A percentile compares a stretch with the other conserved stretches of the same genome.
Evolutionary conservation across 2,113 vertebrate genomes (phyloP).

Genomic region (Sylvietta virens): DNA sequence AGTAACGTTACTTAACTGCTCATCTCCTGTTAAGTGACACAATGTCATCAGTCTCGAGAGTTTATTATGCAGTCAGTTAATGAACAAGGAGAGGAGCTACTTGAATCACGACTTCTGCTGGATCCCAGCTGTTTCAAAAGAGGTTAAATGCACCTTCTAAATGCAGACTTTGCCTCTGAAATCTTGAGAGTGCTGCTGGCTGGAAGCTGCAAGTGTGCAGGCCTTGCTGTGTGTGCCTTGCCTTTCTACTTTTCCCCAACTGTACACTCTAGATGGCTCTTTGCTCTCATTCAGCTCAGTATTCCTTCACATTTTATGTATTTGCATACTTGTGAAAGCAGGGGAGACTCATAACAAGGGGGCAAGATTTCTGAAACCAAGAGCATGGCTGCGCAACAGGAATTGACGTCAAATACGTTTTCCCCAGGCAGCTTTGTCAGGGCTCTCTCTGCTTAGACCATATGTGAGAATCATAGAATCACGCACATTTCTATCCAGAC

Average conservation of each 20-base stretch:
- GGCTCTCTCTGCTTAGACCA: neutral
- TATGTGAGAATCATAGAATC: neutral
- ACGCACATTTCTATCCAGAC: accelerated
- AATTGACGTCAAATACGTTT: neutral
- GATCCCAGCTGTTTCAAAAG: neutral
- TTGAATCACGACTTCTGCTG: neutral
- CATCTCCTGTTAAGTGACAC: neutral
- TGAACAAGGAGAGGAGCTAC: neutral
- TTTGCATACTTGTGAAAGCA: neutral
- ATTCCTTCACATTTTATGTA: neutral
- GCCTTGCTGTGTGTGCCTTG: neutral
- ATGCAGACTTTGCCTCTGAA: neutral
- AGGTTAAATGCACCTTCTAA: accelerated
- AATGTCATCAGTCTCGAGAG: neutral
- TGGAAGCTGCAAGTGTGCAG: neutral
- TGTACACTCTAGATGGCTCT: neutral
- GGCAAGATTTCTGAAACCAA: neutral
- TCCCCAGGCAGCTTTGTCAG: neutral
- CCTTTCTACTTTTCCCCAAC: neutral
- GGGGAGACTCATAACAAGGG: neutral
- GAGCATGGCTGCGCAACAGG: neutral
- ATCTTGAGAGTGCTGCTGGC: neutral
- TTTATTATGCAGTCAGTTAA: neutral
- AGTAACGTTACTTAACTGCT: neutral
- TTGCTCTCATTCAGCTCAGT: neutral